Conservation (phyloP, 2,113 vertebrate species). For the Aythya baeri region DNA sequence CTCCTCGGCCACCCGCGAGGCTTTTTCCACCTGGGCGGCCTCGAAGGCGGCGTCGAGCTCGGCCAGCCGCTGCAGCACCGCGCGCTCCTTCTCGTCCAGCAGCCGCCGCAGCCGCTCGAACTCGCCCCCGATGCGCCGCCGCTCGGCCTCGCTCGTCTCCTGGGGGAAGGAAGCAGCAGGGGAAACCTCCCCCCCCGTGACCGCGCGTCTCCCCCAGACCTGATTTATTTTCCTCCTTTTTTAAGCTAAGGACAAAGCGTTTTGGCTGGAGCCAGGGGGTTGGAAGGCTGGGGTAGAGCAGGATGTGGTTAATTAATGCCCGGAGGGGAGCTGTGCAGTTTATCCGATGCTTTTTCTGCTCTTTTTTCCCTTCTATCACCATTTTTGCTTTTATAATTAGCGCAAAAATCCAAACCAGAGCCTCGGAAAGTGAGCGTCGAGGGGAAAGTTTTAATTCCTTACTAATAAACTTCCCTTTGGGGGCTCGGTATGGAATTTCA, state of each 20-base stretch:
- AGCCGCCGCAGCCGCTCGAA: not conserved
- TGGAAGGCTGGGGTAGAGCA: not conserved
- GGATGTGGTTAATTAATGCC: not conserved
- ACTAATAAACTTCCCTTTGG: not conserved
- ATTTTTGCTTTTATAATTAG: not conserved
- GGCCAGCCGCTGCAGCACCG: not conserved
- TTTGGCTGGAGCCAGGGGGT: not conserved
- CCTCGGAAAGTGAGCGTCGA: not conserved
- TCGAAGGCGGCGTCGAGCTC: fast-evolving
- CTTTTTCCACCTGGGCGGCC: not conserved
- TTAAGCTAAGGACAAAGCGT: not conserved
- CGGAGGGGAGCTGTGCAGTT: not conserved
- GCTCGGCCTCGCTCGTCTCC: not conserved
- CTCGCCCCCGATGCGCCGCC: fast-evolving
- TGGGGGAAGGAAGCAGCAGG: not conserved
- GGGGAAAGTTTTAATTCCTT: not conserved
- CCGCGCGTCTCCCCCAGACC: fast-evolving
- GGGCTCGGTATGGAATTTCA: not conserved
- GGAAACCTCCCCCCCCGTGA: not conserved
- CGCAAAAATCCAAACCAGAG: not conserved
- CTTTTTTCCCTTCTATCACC: not conserved
- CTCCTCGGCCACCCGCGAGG: not conserved
- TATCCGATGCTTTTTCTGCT: not conserved
- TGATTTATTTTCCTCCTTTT: not conserved
- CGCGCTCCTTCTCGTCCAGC: not conserved